These are phyloP conservation scores for Enoplosus armatus DNA, from an alignment of 2,797 vertebrate genomes.

Conservation along the genomic window DNA sequence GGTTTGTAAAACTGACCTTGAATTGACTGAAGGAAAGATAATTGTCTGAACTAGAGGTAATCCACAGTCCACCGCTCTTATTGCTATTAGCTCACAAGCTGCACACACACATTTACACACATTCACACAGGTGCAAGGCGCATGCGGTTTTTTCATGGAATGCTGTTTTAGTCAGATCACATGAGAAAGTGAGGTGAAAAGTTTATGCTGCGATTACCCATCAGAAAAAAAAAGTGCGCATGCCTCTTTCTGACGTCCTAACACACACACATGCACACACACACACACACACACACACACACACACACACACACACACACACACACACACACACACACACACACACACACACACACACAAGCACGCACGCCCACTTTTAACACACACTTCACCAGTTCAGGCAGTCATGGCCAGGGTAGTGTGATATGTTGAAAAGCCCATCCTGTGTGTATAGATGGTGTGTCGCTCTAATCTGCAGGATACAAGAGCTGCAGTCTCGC, in stretches of 20 bases:
- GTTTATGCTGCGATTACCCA: constrained; percentile 72
- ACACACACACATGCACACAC: constrained; percentile 17
- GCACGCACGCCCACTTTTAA: constrained; percentile 10
- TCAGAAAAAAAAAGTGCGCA: constrained; percentile 47
- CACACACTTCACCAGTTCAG: constrained; percentile 67
- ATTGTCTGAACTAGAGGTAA: constrained; percentile 74
- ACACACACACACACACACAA: constrained; percentile 25
- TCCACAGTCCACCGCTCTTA: constrained; percentile 71
- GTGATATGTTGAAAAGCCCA: constrained; percentile 73
- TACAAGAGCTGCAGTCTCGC: constrained; percentile 56
- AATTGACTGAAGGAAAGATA: constrained; percentile 71
- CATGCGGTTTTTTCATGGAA: constrained; percentile 63
- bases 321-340: neutral
- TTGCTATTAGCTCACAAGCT: constrained; percentile 59
- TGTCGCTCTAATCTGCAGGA: constrained; percentile 76
- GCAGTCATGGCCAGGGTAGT: constrained; percentile 72
- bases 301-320: constrained; percentile 31
- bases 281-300: constrained; percentile 30
- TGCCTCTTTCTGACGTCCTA: constrained; percentile 59
- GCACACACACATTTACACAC: constrained; percentile 19
- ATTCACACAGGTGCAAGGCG: constrained; percentile 49
- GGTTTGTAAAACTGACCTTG: constrained; percentile 74
- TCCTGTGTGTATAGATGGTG: constrained; percentile 71
- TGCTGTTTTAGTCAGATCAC: constrained; percentile 70
- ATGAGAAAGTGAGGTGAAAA: constrained; percentile 78